A percentile compares a stretch with the other conserved stretches of the same genome.
Evolutionary conservation across 2,888 invertebrate genomes (phyloP).

Genomic region (Thalpophila matura): DNA sequence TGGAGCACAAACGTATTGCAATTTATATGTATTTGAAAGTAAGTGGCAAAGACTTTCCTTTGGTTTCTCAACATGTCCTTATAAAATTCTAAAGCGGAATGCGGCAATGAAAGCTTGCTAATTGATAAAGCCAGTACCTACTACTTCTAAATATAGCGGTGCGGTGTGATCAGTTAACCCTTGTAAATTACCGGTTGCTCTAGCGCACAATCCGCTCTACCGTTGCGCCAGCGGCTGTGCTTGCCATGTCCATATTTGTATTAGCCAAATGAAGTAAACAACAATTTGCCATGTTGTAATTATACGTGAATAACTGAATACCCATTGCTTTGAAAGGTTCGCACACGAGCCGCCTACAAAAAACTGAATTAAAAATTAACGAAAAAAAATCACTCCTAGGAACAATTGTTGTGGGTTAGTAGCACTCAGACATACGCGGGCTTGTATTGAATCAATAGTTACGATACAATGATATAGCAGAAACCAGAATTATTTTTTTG

Average conservation of each 20-base stretch:
- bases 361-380: conserved; percentile 23
- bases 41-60: conserved; percentile 73
- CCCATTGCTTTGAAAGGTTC: background rate
- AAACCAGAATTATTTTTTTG: conserved; percentile 68
- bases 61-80: conserved; percentile 63
- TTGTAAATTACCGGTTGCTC: conserved; percentile 72
- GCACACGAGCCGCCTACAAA: conserved; percentile 5
- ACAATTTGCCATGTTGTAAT: conserved; percentile 39
- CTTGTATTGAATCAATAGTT: conserved; percentile 67
- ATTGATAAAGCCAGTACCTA: conserved; percentile 57
- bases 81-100: conserved; percentile 66
- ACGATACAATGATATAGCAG: conserved; percentile 72
- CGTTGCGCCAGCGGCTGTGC: conserved; percentile 66
- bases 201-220: conserved; percentile 63
- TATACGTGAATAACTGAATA: conserved; percentile 27
- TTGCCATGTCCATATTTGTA: conserved; percentile 70
- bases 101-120: conserved; percentile 75
- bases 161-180: conserved; percentile 69
- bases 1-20: conserved; percentile 67
- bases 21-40: conserved; percentile 73
- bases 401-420: conserved; percentile 71
- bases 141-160: conserved; percentile 68
- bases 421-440: conserved; percentile 62
- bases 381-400: conserved; percentile 25
- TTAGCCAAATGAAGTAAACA: conserved; percentile 55